Base-by-base conservation (phyloP, 1,140 invertebrate genomes). In the Drosophila azteca region DNA sequence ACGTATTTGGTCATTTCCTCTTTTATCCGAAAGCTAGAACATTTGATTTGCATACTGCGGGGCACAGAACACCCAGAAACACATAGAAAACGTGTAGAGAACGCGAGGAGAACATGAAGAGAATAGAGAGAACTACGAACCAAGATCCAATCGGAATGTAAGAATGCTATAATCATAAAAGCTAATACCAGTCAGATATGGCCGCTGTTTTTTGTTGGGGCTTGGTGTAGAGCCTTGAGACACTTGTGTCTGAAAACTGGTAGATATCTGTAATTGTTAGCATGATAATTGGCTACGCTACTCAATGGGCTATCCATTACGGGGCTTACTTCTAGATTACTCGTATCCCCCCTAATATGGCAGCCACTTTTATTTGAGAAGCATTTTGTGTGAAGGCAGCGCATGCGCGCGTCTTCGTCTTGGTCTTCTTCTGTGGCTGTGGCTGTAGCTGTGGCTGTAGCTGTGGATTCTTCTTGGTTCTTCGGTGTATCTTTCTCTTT, bases 1-100 rank as follows among this genome's bases (percentile, higher is more conserved):
- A 51, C 64, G 65, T 79, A 84, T 85, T 87, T 85, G 82, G 82
- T 81, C 82, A 85, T 85, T 85, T 85, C 78, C 78, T 78, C 82
- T 87, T 87, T 74, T 49, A 64, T 44, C 52, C 43, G 41, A 66
- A 52, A 50, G 63, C 65, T 75, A 83, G 69, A 81, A 78, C 69
- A 65, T 78, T 85, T 78, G 61, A 85, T 85, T 85, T 85, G 78
- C 83, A 85, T 85, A 85, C 43, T 62, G 45, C 6, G n/a, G 9
- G 22, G 26, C 22, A 11, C n/a, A 15, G 11, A 49, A 57, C 24
- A 24, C 31, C 15, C 22, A 15, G 50, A 62, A 15, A 69, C 62
- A 55, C 29, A 26, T 26, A 4, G 5, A 0, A 0, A 24, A 24
- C 24, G 24, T 24, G 26, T 26, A 4, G 24, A 26, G 24, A 26